Evolutionary conservation across 2,797 vertebrate species (phyloP).

Genomic region (Typhlichthys subterraneus): DNA sequence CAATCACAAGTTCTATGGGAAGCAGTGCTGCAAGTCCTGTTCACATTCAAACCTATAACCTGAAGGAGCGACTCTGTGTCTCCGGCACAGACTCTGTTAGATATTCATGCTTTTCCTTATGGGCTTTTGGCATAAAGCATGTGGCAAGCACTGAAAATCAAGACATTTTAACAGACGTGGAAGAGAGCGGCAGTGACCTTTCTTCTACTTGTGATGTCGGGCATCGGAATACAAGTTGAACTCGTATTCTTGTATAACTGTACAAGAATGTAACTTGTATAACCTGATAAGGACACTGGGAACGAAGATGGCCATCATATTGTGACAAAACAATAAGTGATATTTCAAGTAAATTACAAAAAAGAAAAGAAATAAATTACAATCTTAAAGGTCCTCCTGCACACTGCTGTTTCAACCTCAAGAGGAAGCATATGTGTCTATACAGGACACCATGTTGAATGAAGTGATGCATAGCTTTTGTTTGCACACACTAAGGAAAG

Average conservation of each 20-base stretch:
- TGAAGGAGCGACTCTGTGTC: constrained; percentile 20
- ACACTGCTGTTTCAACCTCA: no score
- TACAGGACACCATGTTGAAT: constrained; percentile 40
- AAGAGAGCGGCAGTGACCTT: constrained; percentile 44
- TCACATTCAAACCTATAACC: constrained; percentile 82
- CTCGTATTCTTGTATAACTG: constrained; percentile 3
- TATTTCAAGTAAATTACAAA: constrained; percentile 27
- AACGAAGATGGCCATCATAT: constrained; percentile 35
- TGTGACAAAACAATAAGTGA: constrained; percentile 32
- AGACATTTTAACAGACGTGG: constrained; percentile 50
- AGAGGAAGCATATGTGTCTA: constrained; percentile 39
- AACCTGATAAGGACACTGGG: constrained; percentile 50
- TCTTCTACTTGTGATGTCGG: constrained; percentile 63
- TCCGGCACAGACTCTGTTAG: constrained; percentile 41
- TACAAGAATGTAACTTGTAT: no score
- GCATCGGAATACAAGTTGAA: constrained; percentile 65
- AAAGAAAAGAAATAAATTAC: constrained; percentile 49
- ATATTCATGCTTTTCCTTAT: constrained; percentile 27
- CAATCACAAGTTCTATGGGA: constrained; percentile 85
- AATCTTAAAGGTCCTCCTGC: constrained; percentile 52
- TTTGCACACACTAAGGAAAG: neutral
- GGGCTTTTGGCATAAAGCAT: constrained; percentile 45
- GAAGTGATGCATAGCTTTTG: constrained; percentile 11
- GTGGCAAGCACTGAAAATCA: constrained; percentile 55
- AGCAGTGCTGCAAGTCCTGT: constrained; percentile 87